Base-by-base conservation (phyloP, 2,113 vertebrate species). In the Otis tarda region DNA sequence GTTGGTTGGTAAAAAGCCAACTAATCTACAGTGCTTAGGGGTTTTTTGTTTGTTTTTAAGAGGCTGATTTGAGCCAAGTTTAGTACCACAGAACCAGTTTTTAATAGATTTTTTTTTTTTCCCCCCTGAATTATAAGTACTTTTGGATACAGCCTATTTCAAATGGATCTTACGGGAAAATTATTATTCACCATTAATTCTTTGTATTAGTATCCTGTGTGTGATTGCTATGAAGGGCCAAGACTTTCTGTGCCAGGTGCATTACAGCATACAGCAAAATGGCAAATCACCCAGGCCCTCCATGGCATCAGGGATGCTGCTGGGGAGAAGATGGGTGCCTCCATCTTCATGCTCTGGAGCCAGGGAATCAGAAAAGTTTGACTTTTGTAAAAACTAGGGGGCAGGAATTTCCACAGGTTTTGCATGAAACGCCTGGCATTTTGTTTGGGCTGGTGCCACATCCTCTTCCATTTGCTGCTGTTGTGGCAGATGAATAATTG, bases 1-100 rank as follows among this genome's bases (percentile, higher is more conserved):
- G 71, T 33, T 56, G n/a, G 18, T 14, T 96, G 96, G 94, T 47
- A 78, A 83, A 50, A 69, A 90, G 93, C 95, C 96, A 97, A 4
- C 81, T 91, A 35, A 95, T 94, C 94, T 80, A 24, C 91, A 90
- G 76, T 14, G 30, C 94, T 93, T 65, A 52, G 82, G 77, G 81
- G 6, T 3, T 86, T 95, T 85, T 57, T 90, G 80, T 83, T 95
- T 91, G 83, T 70, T 93, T 96, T 95, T 56, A 85, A 87, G 91
- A 37, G 65, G 35, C 56, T 92, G 77, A 5, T 75, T 55, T 52
- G 68, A 93, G 95, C 93, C 94, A 96, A 94, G 33, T 84, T 89
- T 67, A 55, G 89, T 90, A 81, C 87, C 81, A 94, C 52, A 55
- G 85, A 89, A 74, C 87, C 89, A 56, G 41, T 76, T 93, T 90